A percentile compares a stretch with the other conserved stretches of the same genome.
Conservation (phyloP, 1,140 invertebrate genomes). For the Piezodorus guildinii region DNA sequence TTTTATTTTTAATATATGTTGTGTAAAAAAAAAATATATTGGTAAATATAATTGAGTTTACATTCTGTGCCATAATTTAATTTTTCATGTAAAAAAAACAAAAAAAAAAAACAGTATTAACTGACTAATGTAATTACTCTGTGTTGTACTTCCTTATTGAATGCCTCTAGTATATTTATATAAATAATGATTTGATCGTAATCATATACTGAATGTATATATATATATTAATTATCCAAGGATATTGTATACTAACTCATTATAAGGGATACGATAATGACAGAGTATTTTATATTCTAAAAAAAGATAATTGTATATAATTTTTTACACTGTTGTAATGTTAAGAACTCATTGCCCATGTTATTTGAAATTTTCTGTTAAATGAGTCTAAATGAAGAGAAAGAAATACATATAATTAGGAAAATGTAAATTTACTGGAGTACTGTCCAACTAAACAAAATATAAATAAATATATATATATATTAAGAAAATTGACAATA, state of each 20-base stretch:
- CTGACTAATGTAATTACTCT: neutral
- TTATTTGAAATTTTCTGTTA: neutral
- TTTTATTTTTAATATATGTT: neutral
- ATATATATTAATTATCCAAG: neutral
- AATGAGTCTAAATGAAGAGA: conserved; percentile 1
- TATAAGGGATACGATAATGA: neutral
- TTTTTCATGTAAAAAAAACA: neutral
- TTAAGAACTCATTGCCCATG: neutral
- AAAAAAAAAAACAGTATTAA: conserved; percentile 10
- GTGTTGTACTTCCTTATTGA: neutral
- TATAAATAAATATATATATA: conserved; percentile 4
- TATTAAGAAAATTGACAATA: conserved; percentile 6
- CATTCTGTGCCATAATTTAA: conserved; percentile 3
- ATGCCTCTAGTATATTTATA: conserved; percentile 4
- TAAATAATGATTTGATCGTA: conserved; percentile 1
- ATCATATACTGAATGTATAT: neutral
- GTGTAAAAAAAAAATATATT: neutral
- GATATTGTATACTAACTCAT: conserved; percentile 3
- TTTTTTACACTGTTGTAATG: conserved; percentile 5
- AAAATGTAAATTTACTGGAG: neutral
- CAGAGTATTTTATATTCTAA: conserved; percentile 9
- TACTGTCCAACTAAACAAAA: neutral
- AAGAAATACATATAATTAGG: neutral
- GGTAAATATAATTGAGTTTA: neutral
- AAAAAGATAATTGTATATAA: conserved; percentile 5